These are phyloP conservation scores for Idaea aversata DNA, from an alignment of 2,888 invertebrate species.

Conservation along the genomic window DNA sequence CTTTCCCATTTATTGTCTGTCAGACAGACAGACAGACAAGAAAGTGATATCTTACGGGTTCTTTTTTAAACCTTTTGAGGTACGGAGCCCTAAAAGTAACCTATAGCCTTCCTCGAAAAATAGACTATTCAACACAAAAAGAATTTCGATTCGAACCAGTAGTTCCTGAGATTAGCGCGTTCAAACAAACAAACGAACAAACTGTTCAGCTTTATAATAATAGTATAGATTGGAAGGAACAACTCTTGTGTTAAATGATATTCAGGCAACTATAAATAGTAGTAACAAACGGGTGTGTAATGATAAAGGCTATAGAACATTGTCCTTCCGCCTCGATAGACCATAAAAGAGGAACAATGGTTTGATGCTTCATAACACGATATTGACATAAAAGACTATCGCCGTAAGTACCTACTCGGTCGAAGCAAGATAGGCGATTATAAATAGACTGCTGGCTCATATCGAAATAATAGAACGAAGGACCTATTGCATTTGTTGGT, in stretches of 20 bases:
- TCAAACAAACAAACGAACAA: no score
- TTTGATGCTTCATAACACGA: neutral
- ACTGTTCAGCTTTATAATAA: neutral
- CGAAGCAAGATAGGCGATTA: neutral
- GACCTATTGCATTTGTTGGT: neutral
- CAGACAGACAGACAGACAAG: no score
- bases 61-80: no score
- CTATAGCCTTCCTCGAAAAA: no score
- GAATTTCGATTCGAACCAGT: no score
- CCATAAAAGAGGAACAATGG: neutral
- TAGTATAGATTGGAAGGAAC: neutral
- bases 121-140: no score
- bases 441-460: neutral
- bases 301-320: neutral
- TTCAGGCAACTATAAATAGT: neutral
- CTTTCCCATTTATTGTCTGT: no score
- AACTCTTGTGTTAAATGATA: neutral
- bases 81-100: no score
- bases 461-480: neutral
- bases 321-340: neutral
- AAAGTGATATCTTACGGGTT: no score
- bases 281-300: neutral
- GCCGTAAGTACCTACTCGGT: neutral
- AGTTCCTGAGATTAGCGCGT: no score
- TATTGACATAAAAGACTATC: neutral